Percentiles rank a stretch among this genome's conserved stretches.
These are phyloP conservation scores for Melanogrammus aeglefinus DNA, from an alignment of 2,797 vertebrate species.

Conservation along the genomic window DNA sequence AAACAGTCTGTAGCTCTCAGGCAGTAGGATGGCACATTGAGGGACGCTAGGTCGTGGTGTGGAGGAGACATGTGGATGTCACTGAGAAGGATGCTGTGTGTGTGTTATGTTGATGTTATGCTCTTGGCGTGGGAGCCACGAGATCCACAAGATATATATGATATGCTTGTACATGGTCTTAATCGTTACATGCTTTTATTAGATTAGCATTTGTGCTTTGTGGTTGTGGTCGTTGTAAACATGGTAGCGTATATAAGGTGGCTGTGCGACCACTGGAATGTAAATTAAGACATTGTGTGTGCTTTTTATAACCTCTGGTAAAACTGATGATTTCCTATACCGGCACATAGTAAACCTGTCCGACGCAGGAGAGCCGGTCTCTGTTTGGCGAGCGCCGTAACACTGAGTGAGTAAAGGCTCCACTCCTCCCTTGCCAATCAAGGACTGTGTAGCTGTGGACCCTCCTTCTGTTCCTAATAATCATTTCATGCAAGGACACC, in stretches of 20 bases:
- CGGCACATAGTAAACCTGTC: constrained; percentile 3
- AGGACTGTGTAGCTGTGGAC: too few relatives aligned
- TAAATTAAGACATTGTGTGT: constrained; percentile 24
- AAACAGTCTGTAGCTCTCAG: neutral
- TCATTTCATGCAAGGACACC: too few relatives aligned
- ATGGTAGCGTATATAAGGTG: constrained; percentile 32
- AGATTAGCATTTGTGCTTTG: constrained; percentile 16
- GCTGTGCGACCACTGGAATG: constrained; percentile 37
- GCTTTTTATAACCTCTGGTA: constrained; percentile 28
- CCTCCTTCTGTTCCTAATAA: too few relatives aligned
- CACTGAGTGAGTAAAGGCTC: neutral
- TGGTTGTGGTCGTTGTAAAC: constrained; percentile 6
- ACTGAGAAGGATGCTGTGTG: constrained; percentile 33
- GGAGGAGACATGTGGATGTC: constrained; percentile 74
- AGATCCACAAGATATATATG: neutral
- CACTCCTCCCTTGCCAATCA: too few relatives aligned
- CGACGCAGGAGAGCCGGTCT: constrained; percentile 14
- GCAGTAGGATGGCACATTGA: neutral
- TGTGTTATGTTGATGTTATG: constrained; percentile 22
- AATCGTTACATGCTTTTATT: constrained; percentile 27
- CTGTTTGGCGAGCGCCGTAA: neutral
- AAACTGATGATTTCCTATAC: neutral
- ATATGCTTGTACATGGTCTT: constrained; percentile 24
- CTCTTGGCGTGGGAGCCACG: constrained; percentile 26
- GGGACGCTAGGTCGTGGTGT: constrained; percentile 48